Evolutionary conservation across 2,113 vertebrate genomes (phyloP).

Genomic region (Seriola aureovittata): DNA sequence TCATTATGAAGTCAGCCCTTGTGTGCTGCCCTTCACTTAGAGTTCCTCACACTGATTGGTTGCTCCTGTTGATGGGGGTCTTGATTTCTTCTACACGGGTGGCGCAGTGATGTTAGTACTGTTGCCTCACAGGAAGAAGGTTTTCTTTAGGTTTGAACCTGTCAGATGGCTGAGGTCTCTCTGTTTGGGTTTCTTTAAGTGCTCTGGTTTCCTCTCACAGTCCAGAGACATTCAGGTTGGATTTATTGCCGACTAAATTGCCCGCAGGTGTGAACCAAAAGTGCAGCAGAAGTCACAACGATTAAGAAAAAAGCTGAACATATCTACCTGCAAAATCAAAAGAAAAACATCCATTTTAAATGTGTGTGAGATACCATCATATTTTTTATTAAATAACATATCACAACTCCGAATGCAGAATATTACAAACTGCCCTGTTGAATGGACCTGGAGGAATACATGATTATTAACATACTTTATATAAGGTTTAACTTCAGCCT

Average conservation of each 20-base stretch:
- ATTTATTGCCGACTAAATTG: background rate
- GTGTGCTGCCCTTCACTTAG: conserved; percentile 11
- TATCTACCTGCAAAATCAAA: background rate
- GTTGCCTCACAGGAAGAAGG: background rate
- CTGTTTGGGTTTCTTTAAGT: background rate
- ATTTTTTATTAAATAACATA: background rate
- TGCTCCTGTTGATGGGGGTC: background rate
- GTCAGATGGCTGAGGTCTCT: background rate
- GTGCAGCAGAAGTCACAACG: too few species aligned
- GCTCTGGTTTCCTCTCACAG: background rate
- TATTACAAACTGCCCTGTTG: background rate
- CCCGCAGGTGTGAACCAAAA: background rate
- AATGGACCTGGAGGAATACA: background rate
- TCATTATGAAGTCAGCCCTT: conserved; percentile 19
- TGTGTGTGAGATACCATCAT: background rate
- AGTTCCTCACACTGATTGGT: background rate
- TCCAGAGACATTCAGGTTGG: background rate
- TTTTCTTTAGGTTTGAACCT: background rate
- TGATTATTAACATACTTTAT: conserved; percentile 37
- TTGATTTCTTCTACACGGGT: background rate
- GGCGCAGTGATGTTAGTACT: background rate
- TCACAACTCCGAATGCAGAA: background rate
- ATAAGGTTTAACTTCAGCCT: conserved; percentile 21
- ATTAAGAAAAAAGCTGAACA: too few species aligned
- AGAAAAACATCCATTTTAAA: background rate